Base-by-base conservation (phyloP, 2,888 invertebrate species). In the Zhuqinia jingwanae region DNA sequence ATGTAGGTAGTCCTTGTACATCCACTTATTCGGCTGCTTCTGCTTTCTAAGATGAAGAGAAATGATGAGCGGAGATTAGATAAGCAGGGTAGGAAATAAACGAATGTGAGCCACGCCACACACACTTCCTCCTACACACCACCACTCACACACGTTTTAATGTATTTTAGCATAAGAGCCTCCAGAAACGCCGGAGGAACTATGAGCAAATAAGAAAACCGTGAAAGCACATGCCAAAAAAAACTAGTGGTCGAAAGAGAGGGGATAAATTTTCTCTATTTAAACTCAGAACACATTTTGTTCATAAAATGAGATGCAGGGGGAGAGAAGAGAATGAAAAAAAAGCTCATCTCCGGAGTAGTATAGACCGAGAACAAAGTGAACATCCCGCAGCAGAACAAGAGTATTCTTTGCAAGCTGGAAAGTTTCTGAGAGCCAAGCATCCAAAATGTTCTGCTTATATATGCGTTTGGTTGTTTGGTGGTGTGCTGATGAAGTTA, bases 1-100 rank as follows among this genome's bases (percentile, higher is more conserved):
- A 3, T 36, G 3, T 36, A 6, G 36, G 5, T 36, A 6, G 5
- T 36, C 8, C 36, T 36, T 36, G 36, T 36, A 36, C 8, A 6
- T 3, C 36, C 36, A 36, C 36, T 36, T 3, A 6, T 53, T 53
- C 53, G 3, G 3, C n/a, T 53, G 6, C 15, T 17, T 3, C 53
- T 53, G 13, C 11, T 53, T 53, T 53, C 53, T 53, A 36, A 36
- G 36, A 36, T 30, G 68, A 27, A 27, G 68, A 68, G 68, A 68
- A 68, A 68, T 68, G 68, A 68, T 68, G 30, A 68, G 68, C 68
- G 68, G 68, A 68, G 68, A 68, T 68, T 68, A 68, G 68, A 68
- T 68, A 68, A 68, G 30, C 68, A 68, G 11, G n/a, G 8, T 6
- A 68, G 68, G 68, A 68, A 68, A 68, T 30, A 68, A 68, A 68